These are phyloP conservation scores for Phrynosoma blainvillii DNA, from an alignment of 2,113 vertebrate species.

Conservation along the genomic window DNA sequence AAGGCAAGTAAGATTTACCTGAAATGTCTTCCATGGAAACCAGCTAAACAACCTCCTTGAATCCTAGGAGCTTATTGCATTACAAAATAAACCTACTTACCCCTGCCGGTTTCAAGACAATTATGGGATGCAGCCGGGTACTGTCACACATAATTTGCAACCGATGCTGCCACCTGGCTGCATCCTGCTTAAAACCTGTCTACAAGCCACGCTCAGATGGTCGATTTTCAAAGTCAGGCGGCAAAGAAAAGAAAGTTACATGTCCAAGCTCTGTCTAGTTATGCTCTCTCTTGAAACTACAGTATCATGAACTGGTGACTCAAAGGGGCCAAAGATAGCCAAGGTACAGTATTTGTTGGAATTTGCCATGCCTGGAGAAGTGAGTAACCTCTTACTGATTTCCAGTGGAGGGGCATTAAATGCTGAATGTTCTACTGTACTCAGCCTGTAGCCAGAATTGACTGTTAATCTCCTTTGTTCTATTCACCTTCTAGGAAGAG, in stretches of 20 bases:
- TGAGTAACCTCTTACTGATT: neutral
- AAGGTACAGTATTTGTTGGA: neutral
- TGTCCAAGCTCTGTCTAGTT: neutral
- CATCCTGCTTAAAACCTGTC: too few relatives aligned
- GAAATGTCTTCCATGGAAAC: neutral
- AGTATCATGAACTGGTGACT: neutral
- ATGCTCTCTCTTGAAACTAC: neutral
- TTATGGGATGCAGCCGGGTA: too few relatives aligned
- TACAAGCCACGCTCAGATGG: too few relatives aligned
- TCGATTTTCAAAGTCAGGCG: too few relatives aligned
- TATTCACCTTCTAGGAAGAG: constrained; percentile 81
- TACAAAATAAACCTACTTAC: too few relatives aligned
- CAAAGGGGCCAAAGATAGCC: neutral
- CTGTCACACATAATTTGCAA: too few relatives aligned
- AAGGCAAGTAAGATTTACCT: neutral
- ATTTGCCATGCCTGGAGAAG: neutral
- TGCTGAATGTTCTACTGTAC: neutral
- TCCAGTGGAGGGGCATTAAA: neutral
- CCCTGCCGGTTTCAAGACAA: too few relatives aligned
- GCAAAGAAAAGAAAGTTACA: too few relatives aligned
- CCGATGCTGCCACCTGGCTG: too few relatives aligned
- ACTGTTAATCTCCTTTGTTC: constrained; percentile 34
- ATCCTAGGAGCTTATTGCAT: too few relatives aligned
- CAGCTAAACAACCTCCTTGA: neutral
- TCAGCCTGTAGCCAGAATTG: neutral